phyloP scores from a whole-genome alignment of 2,113 vertebrate species.

The Alectura lathami region DNA sequence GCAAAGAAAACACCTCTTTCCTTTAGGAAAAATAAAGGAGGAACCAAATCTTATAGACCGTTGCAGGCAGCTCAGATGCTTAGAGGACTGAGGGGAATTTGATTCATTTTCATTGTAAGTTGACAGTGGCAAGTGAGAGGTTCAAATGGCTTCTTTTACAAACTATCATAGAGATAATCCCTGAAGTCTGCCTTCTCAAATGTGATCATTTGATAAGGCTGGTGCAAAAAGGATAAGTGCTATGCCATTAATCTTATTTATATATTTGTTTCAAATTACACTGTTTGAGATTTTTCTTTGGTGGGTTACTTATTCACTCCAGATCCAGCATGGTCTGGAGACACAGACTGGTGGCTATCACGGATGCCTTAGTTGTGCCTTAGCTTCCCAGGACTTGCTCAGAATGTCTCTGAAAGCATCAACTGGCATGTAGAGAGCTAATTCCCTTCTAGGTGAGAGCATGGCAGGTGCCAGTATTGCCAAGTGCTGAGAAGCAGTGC shows the following conservation, averaged over 20 bases:
- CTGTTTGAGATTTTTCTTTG: neutral
- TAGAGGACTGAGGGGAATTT: neutral
- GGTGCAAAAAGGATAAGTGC: neutral
- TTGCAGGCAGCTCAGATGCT: neutral
- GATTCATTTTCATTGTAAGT: neutral
- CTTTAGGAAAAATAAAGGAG: neutral
- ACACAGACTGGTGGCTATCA: neutral
- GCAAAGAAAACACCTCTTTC: neutral
- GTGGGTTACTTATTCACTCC: neutral
- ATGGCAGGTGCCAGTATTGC: neutral
- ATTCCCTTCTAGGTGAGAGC: neutral
- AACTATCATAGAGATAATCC: neutral
- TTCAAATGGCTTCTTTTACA: neutral
- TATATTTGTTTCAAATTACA: neutral
- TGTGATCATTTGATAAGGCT: neutral
- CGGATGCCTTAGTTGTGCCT: neutral
- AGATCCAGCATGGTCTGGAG: neutral
- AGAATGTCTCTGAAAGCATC: neutral
- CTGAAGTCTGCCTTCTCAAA: neutral
- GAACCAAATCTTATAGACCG: neutral
- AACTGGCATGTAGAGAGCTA: neutral
- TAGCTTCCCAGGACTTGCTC: neutral
- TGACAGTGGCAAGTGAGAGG: neutral
- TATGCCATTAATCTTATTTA: neutral
- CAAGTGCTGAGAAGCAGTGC: neutral